Conservation (phyloP, 2,113 vertebrate genomes). For the Myrmecophaga tridactyla region DNA sequence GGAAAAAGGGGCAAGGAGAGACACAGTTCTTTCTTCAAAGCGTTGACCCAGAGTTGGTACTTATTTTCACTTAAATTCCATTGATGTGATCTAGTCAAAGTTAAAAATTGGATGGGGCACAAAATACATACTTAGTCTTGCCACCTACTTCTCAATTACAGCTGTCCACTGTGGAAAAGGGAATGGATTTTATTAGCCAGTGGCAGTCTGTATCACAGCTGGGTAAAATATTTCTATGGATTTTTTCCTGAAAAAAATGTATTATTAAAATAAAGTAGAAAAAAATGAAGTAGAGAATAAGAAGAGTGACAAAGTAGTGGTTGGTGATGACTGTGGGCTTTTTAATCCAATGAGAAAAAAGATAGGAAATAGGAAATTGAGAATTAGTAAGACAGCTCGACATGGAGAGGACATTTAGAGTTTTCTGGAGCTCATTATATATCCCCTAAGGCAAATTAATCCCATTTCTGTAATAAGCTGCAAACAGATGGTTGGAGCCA, state of each 20-base stretch:
- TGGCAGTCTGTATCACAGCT: neutral
- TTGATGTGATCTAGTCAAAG: neutral
- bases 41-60: neutral
- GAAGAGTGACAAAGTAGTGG: neutral
- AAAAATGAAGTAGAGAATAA: neutral
- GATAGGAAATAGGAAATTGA: neutral
- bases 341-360: neutral
- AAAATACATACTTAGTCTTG: neutral
- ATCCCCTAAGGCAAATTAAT: conserved; percentile 50
- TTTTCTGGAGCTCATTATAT: conserved; percentile 46
- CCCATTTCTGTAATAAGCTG: conserved; percentile 57
- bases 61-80: neutral
- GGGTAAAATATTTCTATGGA: neutral
- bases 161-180: neutral
- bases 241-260: neutral
- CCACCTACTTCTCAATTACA: neutral
- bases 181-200: neutral
- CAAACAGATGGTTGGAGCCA: conserved; percentile 54
- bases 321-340: neutral
- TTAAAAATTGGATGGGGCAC: neutral
- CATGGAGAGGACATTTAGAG: conserved; percentile 11
- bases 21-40: neutral
- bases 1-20: neutral
- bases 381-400: conserved; percentile 17
- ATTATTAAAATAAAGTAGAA: neutral